Conservation (phyloP, 2,888 invertebrate species). For the Apodemia zela region DNA sequence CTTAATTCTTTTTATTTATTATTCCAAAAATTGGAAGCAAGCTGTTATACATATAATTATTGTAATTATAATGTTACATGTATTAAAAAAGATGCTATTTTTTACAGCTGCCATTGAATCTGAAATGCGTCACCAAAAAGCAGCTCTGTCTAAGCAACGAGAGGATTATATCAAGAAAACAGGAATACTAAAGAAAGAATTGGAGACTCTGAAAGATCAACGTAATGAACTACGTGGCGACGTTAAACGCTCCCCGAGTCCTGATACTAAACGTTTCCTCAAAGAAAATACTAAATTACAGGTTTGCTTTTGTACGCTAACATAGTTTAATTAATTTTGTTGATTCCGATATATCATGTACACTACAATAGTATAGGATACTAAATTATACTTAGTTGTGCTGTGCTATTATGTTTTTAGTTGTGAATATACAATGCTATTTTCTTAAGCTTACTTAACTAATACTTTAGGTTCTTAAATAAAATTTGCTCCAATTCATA, state of each 20-base stretch:
- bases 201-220: slow-evolving; percentile 89
- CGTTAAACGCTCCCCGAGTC: slow-evolving; percentile 84
- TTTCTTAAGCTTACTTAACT: slow-evolving; percentile 37
- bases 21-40: background rate
- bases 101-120: slow-evolving; percentile 85
- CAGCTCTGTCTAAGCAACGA: slow-evolving; percentile 88
- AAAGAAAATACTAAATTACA: slow-evolving; percentile 92
- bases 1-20: slow-evolving; percentile 19
- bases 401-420: slow-evolving; percentile 31
- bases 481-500: slow-evolving; percentile 39
- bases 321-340: background rate
- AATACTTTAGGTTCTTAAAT: slow-evolving; percentile 28
- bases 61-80: background rate
- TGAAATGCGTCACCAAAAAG: slow-evolving; percentile 90
- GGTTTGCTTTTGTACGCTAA: slow-evolving; percentile 73
- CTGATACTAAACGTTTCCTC: slow-evolving; percentile 88
- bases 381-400: background rate
- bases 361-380: background rate
- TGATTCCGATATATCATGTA: background rate
- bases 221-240: slow-evolving; percentile 87
- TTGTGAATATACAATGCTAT: slow-evolving; percentile 34
- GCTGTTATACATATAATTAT: background rate
- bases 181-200: slow-evolving; percentile 85
- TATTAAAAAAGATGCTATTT: slow-evolving; percentile 31
- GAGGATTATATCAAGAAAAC: slow-evolving; percentile 91